Evolutionary conservation across 1,140 invertebrate genomes (phyloP).

Genomic region (Trichogramma pretiosum): DNA sequence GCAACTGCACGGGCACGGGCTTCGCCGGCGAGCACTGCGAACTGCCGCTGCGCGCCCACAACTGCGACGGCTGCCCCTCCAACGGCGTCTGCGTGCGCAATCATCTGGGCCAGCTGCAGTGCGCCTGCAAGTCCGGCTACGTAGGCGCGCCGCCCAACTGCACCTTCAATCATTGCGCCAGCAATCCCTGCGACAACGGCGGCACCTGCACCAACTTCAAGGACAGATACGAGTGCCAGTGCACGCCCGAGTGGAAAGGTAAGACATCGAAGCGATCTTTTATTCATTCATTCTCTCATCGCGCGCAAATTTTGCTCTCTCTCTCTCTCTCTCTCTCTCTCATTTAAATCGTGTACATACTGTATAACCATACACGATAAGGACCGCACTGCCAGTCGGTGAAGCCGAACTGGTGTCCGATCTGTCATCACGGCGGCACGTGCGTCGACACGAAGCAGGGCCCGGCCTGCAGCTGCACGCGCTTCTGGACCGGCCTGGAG

Average conservation of each 20-base stretch:
- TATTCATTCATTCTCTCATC: neutral
- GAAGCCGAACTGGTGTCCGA: conserved; percentile 29
- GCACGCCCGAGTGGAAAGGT: conserved; percentile 62
- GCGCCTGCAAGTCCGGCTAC: conserved; percentile 63
- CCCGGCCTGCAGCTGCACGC: conserved; percentile 47
- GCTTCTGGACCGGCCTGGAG: conserved; percentile 50
- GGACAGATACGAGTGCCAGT: conserved; percentile 60
- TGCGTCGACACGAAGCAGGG: conserved; percentile 49
- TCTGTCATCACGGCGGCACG: conserved; percentile 53
- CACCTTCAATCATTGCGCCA: conserved; percentile 52
- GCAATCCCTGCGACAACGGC: conserved; percentile 54
- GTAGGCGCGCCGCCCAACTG: conserved; percentile 60
- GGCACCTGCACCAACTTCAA: conserved; percentile 47
- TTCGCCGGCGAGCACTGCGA: conserved; percentile 52
- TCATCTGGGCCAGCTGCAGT: conserved; percentile 46
- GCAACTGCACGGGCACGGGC: conserved; percentile 46
- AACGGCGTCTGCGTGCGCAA: conserved; percentile 49
- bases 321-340: neutral
- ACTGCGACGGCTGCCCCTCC: conserved; percentile 49
- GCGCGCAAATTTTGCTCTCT: neutral
- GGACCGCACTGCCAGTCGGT: conserved; percentile 27
- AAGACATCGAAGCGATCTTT: conserved; percentile 18
- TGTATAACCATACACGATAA: conserved; percentile 6
- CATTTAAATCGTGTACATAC: neutral
- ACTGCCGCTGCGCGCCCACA: conserved; percentile 17